phyloP scores from a whole-genome alignment of 53 echinoderm and acorn worm species.

The Stichopus horrens region DNA sequence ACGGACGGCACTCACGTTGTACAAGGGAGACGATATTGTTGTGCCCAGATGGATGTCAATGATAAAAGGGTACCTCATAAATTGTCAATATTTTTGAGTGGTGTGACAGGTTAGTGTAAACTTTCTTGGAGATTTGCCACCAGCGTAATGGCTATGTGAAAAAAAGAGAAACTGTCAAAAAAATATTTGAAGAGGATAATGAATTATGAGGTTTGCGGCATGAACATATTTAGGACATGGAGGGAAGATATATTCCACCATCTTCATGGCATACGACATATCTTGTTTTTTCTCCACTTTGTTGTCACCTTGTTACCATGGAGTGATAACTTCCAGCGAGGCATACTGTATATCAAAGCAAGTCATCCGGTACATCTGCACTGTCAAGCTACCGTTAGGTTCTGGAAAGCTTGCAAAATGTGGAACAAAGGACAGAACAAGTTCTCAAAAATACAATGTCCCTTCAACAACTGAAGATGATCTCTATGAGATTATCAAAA shows the following conservation, averaged over 20 bases:
- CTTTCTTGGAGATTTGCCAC: background rate
- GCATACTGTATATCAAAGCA: too few relatives aligned
- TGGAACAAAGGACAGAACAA: too few relatives aligned
- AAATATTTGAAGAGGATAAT: constrained; percentile 25
- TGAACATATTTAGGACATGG: background rate
- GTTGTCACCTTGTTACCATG: background rate
- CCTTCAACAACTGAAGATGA: too few relatives aligned
- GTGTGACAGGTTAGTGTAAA: constrained; percentile 31
- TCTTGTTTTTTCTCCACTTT: background rate
- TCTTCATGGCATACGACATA: background rate
- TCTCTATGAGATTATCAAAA: too few relatives aligned
- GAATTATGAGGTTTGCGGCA: background rate
- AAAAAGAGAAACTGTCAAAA: background rate
- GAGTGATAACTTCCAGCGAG: too few relatives aligned
- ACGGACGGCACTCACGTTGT: background rate
- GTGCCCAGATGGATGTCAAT: constrained; percentile 4
- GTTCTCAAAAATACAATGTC: too few relatives aligned
- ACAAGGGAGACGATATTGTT: background rate
- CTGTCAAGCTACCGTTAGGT: too few relatives aligned
- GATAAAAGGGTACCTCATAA: constrained; percentile 27
- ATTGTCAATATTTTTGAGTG: constrained; percentile 23
- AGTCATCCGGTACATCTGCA: too few relatives aligned
- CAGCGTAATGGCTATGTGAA: background rate
- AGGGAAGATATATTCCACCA: background rate
- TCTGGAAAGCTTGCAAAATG: too few relatives aligned